A percentile compares a stretch with the other conserved stretches of the same genome.
phyloP scores from a whole-genome alignment of 1,140 invertebrate genomes.

The Euura saliciscinereae region DNA sequence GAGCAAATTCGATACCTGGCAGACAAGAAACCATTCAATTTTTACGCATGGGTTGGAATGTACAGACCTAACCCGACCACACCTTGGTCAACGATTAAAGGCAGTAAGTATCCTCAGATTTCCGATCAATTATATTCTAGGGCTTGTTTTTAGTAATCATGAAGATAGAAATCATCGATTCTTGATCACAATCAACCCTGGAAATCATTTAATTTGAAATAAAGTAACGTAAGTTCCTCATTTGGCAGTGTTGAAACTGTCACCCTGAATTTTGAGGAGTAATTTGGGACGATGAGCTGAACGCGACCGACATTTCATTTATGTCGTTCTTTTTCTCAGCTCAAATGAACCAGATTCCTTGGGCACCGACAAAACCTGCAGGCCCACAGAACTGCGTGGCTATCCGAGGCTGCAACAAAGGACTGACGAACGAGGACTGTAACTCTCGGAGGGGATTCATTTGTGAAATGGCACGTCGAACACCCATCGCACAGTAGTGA shows the following conservation, averaged over 20 bases:
- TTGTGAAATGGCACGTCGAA: not conserved
- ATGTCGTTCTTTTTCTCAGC: too few relatives aligned
- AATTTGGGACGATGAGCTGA: too few relatives aligned
- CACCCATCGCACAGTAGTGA: not conserved
- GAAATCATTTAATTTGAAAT: too few relatives aligned
- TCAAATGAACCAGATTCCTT: not conserved
- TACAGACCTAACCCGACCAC: not conserved
- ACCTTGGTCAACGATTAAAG: not conserved
- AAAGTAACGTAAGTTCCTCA: too few relatives aligned
- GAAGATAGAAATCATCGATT: not conserved
- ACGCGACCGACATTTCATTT: too few relatives aligned
- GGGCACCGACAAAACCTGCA: not conserved
- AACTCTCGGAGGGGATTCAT: not conserved
- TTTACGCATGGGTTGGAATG: not conserved
- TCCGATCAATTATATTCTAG: too few relatives aligned
- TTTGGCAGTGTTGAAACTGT: too few relatives aligned
- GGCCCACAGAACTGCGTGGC: not conserved
- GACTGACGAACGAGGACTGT: not conserved
- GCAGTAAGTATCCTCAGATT: not conserved
- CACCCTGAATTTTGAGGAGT: too few relatives aligned
- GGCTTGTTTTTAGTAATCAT: too few relatives aligned
- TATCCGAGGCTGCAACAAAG: not conserved
- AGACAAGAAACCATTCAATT: not conserved
- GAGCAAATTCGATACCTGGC: not conserved
- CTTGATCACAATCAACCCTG: not conserved